phyloP scores from a whole-genome alignment of 2,888 invertebrate genomes.

The Onthophagus sagittarius region DNA sequence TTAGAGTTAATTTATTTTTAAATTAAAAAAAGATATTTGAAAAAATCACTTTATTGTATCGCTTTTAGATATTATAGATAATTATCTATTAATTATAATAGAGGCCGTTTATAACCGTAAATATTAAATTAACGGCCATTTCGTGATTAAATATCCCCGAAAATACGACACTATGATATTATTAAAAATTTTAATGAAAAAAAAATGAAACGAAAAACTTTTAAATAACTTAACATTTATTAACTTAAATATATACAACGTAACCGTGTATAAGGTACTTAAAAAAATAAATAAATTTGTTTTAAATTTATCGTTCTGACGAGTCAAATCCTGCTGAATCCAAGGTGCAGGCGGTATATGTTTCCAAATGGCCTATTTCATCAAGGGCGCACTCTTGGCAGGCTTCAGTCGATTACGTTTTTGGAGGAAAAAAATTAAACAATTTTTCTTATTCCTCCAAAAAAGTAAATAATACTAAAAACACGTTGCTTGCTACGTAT shows the following conservation, averaged over 20 bases:
- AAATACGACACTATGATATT: too few relatives aligned
- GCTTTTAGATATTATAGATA: too few relatives aligned
- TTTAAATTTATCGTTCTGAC: slow-evolving; percentile 30
- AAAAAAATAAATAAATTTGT: neutral
- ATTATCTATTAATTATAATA: too few relatives aligned
- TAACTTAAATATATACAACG: neutral
- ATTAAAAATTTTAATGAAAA: too few relatives aligned
- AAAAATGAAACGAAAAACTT: too few relatives aligned
- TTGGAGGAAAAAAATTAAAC: neutral
- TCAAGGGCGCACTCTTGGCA: slow-evolving; percentile 38
- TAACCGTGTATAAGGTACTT: neutral
- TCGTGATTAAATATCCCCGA: too few relatives aligned
- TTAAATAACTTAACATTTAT: too few relatives aligned
- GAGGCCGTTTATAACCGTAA: too few relatives aligned
- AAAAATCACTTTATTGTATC: too few relatives aligned
- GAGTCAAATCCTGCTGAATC: slow-evolving; percentile 46
- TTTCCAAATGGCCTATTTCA: slow-evolving; percentile 48
- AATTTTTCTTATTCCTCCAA: neutral
- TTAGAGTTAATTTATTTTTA: too few relatives aligned
- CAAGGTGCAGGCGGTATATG: slow-evolving; percentile 48
- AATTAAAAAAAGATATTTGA: too few relatives aligned
- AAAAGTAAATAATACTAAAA: neutral
- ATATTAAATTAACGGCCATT: too few relatives aligned
- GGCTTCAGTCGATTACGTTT: slow-evolving; percentile 21
- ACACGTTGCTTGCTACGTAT: neutral